Evolutionary conservation across 2,888 invertebrate genomes (phyloP).

Genomic region (Drosophila nr. fundita): DNA sequence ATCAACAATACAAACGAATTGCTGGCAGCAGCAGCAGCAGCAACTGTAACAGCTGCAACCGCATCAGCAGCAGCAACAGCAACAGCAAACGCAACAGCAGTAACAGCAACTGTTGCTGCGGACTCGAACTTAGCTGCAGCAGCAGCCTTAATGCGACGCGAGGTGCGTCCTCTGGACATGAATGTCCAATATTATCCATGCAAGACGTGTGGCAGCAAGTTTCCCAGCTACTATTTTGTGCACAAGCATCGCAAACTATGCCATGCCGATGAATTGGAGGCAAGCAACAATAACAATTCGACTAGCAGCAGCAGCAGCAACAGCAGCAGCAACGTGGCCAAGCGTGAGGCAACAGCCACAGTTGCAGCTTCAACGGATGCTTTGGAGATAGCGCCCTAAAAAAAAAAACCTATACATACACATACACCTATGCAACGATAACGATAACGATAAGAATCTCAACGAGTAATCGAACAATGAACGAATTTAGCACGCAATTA

Average conservation of each 20-base stretch:
- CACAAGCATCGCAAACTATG: constrained; percentile 95
- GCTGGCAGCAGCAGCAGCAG: constrained; percentile 12
- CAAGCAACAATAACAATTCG: constrained; percentile 24
- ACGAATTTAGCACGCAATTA: constrained; percentile 63
- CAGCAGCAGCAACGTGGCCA: constrained; percentile 23
- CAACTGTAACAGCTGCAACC: constrained; percentile 10
- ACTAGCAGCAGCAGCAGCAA: constrained; percentile 22
- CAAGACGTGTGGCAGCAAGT: constrained; percentile 96
- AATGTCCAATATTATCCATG: constrained; percentile 96
- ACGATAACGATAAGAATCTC: background rate
- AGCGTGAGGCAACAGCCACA: constrained; percentile 19
- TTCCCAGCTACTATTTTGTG: constrained; percentile 97
- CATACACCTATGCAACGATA: constrained; percentile 21
- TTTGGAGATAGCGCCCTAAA: constrained; percentile 26
- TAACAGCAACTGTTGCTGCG: background rate
- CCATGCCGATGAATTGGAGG: constrained; percentile 87
- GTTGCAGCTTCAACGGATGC: constrained; percentile 17
- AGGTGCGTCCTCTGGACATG: constrained; percentile 89
- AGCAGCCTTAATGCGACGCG: constrained; percentile 84
- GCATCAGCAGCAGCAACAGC: background rate
- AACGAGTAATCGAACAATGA: constrained; percentile 24
- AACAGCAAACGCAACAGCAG: constrained; percentile 3
- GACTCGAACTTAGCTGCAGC: constrained; percentile 46
- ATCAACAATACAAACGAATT: constrained; percentile 3
- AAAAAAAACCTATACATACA: background rate